Base-by-base conservation (phyloP, 35 echinoderm and acorn worm species). In the Ptychodera flava region DNA sequence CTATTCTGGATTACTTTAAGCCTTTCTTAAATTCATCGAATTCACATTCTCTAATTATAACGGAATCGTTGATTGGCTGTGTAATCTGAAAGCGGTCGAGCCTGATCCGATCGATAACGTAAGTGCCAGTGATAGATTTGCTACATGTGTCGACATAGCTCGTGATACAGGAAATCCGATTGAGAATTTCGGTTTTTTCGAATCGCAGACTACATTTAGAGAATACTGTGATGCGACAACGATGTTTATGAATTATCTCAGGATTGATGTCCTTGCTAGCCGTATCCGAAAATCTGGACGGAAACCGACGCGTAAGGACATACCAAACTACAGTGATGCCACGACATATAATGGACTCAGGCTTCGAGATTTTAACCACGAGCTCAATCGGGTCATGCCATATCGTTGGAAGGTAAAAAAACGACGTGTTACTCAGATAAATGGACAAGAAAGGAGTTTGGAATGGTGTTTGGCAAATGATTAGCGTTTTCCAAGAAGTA, bases 331-430 rank as follows among this genome's bases (percentile, higher is more conserved):
- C 15, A 78, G 87, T 16, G 83, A 86, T 32, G 31, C 78, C n/a
- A 86, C 14, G 29, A 80, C 16, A 32, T 89, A 83, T 79, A 31
- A 83, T 30, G 90, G 90, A 31, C 37, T 91, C 31, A 80, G 27
- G 33, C 85, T 95, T 86, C 78, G 93, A 1, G 85, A 95, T 84
- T 95, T 95, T 52, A 29, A 81, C 28, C 38, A 89, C 33, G 80
- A 36, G 28, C 33, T 83, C 28, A 95, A 95, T 38, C 80, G 32
- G 16, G 84, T 95, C 6, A 38, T 85, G 34, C 90, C 93, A 37
- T 92, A 88, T 34, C 15, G 33, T 77, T 84, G 83, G 28, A 90
- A 90, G 12, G 15, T 77, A 29, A 85, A 89, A 31, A 81, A 37
- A 22, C 83, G 93, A 85, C 35, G 37, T 29, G 28, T 86, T 0